phyloP scores from a whole-genome alignment of 2,888 invertebrate species.

The Rhyacophila evoluta region DNA sequence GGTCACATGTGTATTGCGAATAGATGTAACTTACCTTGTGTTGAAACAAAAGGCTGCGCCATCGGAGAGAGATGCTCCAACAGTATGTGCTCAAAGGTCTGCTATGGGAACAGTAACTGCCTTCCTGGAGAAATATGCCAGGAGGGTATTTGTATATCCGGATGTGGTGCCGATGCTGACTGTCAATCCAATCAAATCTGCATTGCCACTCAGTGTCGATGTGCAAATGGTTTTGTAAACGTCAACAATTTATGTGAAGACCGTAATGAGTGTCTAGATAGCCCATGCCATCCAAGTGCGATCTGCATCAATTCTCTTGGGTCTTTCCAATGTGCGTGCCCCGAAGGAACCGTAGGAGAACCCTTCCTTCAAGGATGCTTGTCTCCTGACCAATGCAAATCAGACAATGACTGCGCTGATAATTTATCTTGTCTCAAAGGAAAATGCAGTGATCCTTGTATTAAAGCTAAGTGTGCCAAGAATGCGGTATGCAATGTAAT shows the following conservation, averaged over 20 bases:
- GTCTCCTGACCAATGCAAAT: conserved; percentile 80
- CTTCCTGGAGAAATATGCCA: conserved; percentile 90
- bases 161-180: conserved; percentile 85
- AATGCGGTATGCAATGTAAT: conserved; percentile 82
- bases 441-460: conserved; percentile 87
- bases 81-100: conserved; percentile 85
- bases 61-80: conserved; percentile 86
- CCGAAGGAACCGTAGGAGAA: conserved; percentile 82
- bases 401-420: conserved; percentile 80
- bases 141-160: conserved; percentile 83
- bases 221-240: conserved; percentile 80
- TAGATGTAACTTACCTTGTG: conserved; percentile 83
- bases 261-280: conserved; percentile 83
- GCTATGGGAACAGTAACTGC: conserved; percentile 91
- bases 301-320: conserved; percentile 84
- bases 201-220: conserved; percentile 79
- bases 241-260: conserved; percentile 83
- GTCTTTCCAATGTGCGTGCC: conserved; percentile 84
- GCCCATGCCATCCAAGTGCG: conserved; percentile 84
- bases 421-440: conserved; percentile 80
- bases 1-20: conserved; percentile 83
- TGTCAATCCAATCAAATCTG: conserved; percentile 86
- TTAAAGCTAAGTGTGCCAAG: conserved; percentile 77
- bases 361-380: conserved; percentile 78
- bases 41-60: conserved; percentile 80